These are phyloP conservation scores for Elachura formosa DNA, from an alignment of 2,113 vertebrate species.

Conservation along the genomic window DNA sequence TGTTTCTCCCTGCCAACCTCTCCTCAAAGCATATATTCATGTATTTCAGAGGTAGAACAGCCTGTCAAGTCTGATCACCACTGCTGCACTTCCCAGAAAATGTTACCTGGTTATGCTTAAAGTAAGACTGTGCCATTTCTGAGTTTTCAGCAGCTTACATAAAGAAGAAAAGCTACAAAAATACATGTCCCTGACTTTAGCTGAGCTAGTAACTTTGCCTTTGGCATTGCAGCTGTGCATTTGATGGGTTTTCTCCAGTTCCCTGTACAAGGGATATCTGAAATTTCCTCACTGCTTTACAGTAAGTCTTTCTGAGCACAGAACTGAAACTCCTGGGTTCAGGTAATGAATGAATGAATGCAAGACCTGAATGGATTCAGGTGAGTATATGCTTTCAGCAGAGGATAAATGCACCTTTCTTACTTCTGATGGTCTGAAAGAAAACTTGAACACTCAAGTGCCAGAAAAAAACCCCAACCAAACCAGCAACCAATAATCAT, in stretches of 20 bases:
- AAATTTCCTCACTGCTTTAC: neutral
- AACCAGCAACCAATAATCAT: neutral
- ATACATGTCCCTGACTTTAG: neutral
- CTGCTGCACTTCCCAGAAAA: neutral
- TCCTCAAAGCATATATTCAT: neutral
- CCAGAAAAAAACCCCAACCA: neutral
- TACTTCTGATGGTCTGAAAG: neutral
- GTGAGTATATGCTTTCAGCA: neutral
- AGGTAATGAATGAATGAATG: neutral
- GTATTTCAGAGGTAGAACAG: neutral
- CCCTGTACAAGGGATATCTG: neutral
- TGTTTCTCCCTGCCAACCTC: neutral
- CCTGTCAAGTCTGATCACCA: neutral
- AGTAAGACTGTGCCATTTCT: neutral
- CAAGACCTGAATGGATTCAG: too few species aligned
- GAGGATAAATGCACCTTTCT: neutral
- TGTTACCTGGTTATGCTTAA: neutral
- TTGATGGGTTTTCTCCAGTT: neutral
- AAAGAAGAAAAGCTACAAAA: neutral
- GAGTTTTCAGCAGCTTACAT: neutral
- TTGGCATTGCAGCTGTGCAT: neutral
- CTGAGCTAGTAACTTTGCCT: neutral
- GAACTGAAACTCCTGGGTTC: neutral
- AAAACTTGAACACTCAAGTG: neutral
- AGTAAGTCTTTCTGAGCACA: neutral